Percentiles rank a stretch among this genome's conserved stretches.
These are phyloP conservation scores for Coelopa pilipes DNA, from an alignment of 2,888 invertebrate genomes.

Conservation along the genomic window DNA sequence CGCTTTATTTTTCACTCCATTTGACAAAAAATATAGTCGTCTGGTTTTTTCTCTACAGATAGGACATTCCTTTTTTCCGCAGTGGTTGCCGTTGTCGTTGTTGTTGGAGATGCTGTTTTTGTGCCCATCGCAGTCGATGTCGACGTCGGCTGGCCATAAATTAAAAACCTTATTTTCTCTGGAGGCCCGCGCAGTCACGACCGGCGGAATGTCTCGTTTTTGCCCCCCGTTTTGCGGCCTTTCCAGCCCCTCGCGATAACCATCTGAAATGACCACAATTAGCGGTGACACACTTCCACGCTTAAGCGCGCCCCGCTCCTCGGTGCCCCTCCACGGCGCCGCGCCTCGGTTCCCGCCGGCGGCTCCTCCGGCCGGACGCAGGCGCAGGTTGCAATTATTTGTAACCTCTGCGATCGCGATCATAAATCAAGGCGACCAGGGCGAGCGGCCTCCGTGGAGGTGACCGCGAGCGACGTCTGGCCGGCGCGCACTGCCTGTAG, in stretches of 20 bases:
- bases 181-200: not conserved
- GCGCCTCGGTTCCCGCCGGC: too few relatives aligned
- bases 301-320: conserved; percentile 4
- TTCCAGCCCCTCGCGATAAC: conserved; percentile 38
- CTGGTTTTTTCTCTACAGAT: not conserved
- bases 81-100: too few relatives aligned
- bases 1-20: not conserved
- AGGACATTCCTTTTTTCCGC: not conserved
- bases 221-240: not conserved
- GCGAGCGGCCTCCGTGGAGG: not conserved
- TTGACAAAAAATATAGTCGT: not conserved
- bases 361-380: not conserved
- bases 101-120: too few relatives aligned
- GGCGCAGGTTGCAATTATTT: conserved; percentile 23
- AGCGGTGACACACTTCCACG: conserved; percentile 48
- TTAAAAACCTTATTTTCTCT: not conserved
- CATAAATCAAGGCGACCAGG: conserved; percentile 12
- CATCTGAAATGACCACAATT: conserved; percentile 47
- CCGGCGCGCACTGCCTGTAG: too few relatives aligned
- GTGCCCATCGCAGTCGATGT: too few relatives aligned
- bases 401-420: conserved; percentile 10
- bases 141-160: not conserved
- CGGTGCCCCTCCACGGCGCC: too few relatives aligned
- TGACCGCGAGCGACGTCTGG: too few relatives aligned
- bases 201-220: not conserved